Evolutionary conservation across 2,797 vertebrate genomes (phyloP).

Genomic region (Notoglanidium macrostoma): DNA sequence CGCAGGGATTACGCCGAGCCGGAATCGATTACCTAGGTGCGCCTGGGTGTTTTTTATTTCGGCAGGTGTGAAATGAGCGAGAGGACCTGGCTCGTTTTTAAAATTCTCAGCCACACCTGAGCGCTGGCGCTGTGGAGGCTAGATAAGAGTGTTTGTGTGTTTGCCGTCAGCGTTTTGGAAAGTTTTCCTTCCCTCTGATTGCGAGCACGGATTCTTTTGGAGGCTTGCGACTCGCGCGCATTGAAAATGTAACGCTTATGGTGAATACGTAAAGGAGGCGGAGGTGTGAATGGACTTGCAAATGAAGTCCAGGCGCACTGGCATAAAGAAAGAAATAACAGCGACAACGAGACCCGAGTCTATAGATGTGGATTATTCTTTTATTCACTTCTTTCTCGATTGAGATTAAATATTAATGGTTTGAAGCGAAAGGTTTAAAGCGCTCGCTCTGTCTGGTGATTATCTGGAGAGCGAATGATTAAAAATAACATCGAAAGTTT

Average conservation of each 20-base stretch:
- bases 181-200: conserved; percentile 46
- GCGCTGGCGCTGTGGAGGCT: conserved; percentile 53
- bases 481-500: neutral
- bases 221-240: neutral
- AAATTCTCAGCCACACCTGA: conserved; percentile 61
- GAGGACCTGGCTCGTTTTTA: neutral
- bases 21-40: conserved; percentile 49
- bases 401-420: neutral
- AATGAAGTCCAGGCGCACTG: neutral
- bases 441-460: neutral
- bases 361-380: neutral
- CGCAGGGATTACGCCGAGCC: conserved; percentile 59
- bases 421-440: neutral
- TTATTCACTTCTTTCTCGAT: neutral
- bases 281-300: neutral
- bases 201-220: conserved; percentile 18
- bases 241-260: neutral
- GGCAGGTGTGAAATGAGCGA: conserved; percentile 43
- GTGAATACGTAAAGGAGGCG: conserved; percentile 9
- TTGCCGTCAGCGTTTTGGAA: conserved; percentile 57
- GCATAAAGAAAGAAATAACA: neutral
- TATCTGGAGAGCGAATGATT: neutral
- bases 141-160: conserved; percentile 68
- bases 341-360: no score
- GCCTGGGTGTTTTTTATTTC: conserved; percentile 33